Conservation (phyloP, 1,140 invertebrate species). For the Drosophila lini region DNA sequence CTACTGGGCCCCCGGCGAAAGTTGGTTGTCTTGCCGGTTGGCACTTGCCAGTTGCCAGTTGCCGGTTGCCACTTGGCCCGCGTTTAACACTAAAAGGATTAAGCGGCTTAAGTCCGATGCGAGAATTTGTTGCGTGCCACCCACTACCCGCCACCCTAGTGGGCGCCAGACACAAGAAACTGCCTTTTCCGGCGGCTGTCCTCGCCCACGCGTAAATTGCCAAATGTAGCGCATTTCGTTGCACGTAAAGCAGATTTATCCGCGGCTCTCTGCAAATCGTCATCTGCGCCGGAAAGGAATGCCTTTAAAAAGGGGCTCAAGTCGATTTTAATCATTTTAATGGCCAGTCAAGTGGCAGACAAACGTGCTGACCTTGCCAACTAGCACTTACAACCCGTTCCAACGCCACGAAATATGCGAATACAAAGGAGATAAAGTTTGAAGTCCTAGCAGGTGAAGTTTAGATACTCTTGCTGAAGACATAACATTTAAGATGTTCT, state of each 20-base stretch:
- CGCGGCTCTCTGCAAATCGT: slow-evolving; percentile 31
- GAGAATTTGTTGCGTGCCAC: slow-evolving; percentile 75
- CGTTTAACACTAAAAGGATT: slow-evolving; percentile 79
- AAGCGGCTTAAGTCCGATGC: slow-evolving; percentile 78
- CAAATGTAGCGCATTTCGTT: slow-evolving; percentile 41
- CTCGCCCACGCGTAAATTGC: slow-evolving; percentile 53
- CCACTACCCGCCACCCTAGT: neutral
- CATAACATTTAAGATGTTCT: neutral
- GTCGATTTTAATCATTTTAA: slow-evolving; percentile 57
- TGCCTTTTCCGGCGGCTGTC: slow-evolving; percentile 19
- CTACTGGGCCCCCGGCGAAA: slow-evolving; percentile 24
- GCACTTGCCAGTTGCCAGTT: slow-evolving; percentile 54
- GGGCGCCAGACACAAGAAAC: slow-evolving; percentile 17
- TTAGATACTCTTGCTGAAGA: slow-evolving; percentile 22
- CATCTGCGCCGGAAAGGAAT: slow-evolving; percentile 36
- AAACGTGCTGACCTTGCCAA: slow-evolving; percentile 53
- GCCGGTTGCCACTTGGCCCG: slow-evolving; percentile 67
- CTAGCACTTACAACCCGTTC: slow-evolving; percentile 8
- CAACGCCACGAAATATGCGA: slow-evolving; percentile 20
- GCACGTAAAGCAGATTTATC: slow-evolving; percentile 77
- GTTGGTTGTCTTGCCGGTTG: slow-evolving; percentile 60
- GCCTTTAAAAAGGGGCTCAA: slow-evolving; percentile 50
- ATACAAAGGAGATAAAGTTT: slow-evolving; percentile 2
- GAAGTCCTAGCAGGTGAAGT: neutral
- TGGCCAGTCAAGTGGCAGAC: slow-evolving; percentile 32